phyloP scores from a whole-genome alignment of 2,888 invertebrate genomes.

The Perizoma flavofasciatum region DNA sequence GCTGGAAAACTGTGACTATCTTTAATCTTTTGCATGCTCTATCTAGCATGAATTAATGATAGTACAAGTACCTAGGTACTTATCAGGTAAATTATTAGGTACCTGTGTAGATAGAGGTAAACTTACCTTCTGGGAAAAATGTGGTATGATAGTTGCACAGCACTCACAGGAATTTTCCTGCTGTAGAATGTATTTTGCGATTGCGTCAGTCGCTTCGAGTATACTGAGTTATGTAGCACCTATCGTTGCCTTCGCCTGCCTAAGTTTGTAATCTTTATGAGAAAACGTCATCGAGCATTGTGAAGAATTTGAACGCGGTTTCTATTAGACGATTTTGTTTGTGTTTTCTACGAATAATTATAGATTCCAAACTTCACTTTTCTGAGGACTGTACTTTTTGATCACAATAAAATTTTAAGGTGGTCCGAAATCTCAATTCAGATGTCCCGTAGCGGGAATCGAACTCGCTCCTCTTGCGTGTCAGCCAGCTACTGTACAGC shows the following conservation, averaged over 20 bases:
- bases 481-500: too few species aligned
- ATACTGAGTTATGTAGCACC: neutral
- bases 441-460: too few species aligned
- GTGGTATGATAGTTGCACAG: neutral
- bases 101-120: neutral
- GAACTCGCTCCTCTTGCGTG: too few species aligned
- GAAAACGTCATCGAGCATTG: conserved; percentile 16
- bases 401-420: too few species aligned
- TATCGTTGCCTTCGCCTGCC: neutral
- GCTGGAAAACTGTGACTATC: conserved; percentile 3
- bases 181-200: neutral
- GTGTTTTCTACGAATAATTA: conserved; percentile 11
- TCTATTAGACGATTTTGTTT: conserved; percentile 1
- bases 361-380: neutral
- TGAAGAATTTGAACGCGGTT: conserved; percentile 22
- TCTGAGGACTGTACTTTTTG: too few species aligned
- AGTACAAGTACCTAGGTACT: too few species aligned
- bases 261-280: neutral
- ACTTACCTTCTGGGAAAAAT: conserved; percentile 6
- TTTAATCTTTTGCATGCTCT: conserved; percentile 5
- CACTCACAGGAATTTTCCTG: conserved; percentile 12
- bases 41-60: conserved; percentile 10
- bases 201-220: conserved; percentile 5
- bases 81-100: neutral
- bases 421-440: too few species aligned